Evolutionary conservation across 2,888 invertebrate genomes (phyloP), one percentile per base, ranked within the genome.

Genomic region (Ypsolopha sequella): DNA sequence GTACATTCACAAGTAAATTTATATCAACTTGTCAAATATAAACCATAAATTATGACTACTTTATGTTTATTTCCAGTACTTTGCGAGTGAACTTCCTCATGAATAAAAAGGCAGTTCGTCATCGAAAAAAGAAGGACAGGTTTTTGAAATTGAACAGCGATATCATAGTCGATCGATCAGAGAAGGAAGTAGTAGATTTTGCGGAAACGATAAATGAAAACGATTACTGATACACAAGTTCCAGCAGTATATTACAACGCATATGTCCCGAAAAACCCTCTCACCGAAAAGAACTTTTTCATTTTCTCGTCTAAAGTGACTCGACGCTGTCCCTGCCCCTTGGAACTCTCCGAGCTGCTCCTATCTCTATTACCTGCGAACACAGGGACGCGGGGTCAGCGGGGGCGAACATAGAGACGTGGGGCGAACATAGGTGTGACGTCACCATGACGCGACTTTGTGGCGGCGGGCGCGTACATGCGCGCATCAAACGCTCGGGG

Each of bases 211-310:
- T 58, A 55, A 63, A 64, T 62, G 60, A 74, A 74, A 68, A 72
- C 71, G 66, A 63, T 72, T 71, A 78, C 66, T 70, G 71, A 76
- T 70, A 80, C 80, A 81, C 76, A 82, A 53, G 68, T 66, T 70
- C 66, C 66, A 80, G 78, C 80, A 74, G 69, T 73, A 71, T 73
- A 70, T 70, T 76, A 81, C 78, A 79, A 76, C 76, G 77, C 75
- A 70, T 62, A 63, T 62, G 65, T 66, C 71, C 76, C 75, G 66
- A 65, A 41, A 44, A 44, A 34, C 70, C 76, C 73, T 80, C 90
- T 90, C 93, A 96, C 96, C 94, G 95, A 95, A 89, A 95, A 89
- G 88, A 95, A 96, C 85, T 94, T 95, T 92, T 95, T 93, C 89
- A 95, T 95, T 91, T 95, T 95, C 88, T 95, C 94, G 84, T 95